phyloP scores from a whole-genome alignment of 1,140 invertebrate genomes.

The Myzus persicae region DNA sequence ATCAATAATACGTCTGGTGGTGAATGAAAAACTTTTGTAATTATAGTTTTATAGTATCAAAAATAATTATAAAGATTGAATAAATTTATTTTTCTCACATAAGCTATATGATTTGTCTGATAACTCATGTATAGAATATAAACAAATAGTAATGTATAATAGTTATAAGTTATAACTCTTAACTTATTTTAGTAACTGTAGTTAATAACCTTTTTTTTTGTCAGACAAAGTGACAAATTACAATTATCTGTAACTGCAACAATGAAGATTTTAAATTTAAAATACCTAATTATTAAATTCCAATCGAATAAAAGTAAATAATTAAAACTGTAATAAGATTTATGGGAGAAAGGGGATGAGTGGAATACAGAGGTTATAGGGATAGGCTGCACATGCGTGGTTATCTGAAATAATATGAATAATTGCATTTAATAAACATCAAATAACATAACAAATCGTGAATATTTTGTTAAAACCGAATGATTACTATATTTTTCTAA shows the following conservation, averaged over 20 bases:
- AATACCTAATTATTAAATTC: background rate
- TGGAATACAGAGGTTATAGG: background rate
- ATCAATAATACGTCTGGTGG: constrained; percentile 22
- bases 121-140: background rate
- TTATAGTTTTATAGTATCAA: background rate
- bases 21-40: constrained; percentile 18
- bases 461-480: no score
- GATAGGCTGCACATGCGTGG: no score
- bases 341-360: background rate
- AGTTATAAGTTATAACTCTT: background rate
- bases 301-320: background rate
- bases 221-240: background rate
- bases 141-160: background rate
- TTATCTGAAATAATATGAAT: no score
- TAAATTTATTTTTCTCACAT: background rate
- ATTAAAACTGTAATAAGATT: background rate
- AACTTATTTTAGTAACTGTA: background rate
- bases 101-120: background rate
- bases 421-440: no score
- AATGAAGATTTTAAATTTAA: background rate
- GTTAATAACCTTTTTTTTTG: background rate
- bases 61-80: constrained; percentile 25
- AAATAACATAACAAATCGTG: no score
- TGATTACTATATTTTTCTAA: no score
- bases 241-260: background rate